Conservation (phyloP, 2,113 vertebrate species). For the Psilopogon haemacephalus region DNA sequence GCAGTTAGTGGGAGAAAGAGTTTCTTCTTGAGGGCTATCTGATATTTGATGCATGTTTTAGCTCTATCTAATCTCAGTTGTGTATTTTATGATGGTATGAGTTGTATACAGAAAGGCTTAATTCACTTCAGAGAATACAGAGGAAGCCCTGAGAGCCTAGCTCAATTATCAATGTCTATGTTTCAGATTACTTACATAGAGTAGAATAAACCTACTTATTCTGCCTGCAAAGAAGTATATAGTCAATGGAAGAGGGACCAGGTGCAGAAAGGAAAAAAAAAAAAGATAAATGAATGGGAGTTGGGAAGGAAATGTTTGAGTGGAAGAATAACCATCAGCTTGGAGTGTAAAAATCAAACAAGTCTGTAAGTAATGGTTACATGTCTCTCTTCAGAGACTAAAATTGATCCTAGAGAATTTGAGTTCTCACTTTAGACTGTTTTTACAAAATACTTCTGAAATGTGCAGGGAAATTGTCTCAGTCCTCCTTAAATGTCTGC, state of each 20-base stretch:
- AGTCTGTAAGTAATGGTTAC: neutral
- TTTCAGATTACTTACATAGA: neutral
- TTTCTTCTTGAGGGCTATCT: neutral
- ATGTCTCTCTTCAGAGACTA: neutral
- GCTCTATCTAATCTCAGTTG: neutral
- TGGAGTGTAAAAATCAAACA: neutral
- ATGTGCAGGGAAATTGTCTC: neutral
- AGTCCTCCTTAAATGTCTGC: neutral
- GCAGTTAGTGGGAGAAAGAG: neutral
- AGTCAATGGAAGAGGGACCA: neutral
- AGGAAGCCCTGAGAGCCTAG: neutral
- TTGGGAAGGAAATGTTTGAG: neutral
- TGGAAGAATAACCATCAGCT: neutral
- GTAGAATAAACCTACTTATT: neutral
- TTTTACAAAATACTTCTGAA: neutral
- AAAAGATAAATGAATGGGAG: neutral
- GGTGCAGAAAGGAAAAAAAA: neutral
- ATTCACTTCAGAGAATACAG: neutral
- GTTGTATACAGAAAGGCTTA: neutral
- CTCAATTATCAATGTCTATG: neutral
- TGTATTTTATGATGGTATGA: neutral
- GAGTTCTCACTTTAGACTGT: neutral
- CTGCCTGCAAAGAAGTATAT: neutral
- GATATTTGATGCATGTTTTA: neutral
- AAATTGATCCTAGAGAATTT: neutral